A percentile compares a stretch with the other conserved stretches of the same genome.
Evolutionary conservation across 2,797 vertebrate genomes (phyloP).

Genomic region (Tiaroga cobitis): DNA sequence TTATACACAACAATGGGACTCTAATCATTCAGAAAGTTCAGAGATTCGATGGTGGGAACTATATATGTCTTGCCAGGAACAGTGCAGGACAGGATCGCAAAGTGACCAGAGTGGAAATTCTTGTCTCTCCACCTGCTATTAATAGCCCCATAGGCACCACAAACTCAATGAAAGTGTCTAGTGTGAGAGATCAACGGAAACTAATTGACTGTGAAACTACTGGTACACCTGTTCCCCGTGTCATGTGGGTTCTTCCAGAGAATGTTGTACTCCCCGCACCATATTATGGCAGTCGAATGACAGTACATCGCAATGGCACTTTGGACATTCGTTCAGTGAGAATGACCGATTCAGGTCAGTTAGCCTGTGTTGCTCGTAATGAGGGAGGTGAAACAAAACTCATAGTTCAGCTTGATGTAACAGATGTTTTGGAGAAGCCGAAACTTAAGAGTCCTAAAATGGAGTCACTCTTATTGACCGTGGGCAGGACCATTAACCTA

Average conservation of each 20-base stretch:
- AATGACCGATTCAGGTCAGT: slow-evolving; percentile 77
- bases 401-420: slow-evolving; percentile 81
- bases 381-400: slow-evolving; percentile 89
- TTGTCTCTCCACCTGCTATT: slow-evolving; percentile 82
- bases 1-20: slow-evolving; percentile 82
- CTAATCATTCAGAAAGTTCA: slow-evolving; percentile 86
- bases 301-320: slow-evolving; percentile 88
- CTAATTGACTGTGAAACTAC: slow-evolving; percentile 83
- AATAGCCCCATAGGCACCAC: slow-evolving; percentile 74
- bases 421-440: slow-evolving; percentile 73
- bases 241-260: slow-evolving; percentile 90
- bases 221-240: slow-evolving; percentile 81
- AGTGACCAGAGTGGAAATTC: slow-evolving; percentile 77
- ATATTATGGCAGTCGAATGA: slow-evolving; percentile 84
- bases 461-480: slow-evolving; percentile 77
- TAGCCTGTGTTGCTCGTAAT: slow-evolving; percentile 86
- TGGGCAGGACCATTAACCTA: slow-evolving; percentile 83
- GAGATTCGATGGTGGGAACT: slow-evolving; percentile 89
- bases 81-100: slow-evolving; percentile 85
- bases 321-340: slow-evolving; percentile 83
- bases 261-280: slow-evolving; percentile 88
- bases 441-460: slow-evolving; percentile 69
- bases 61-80: slow-evolving; percentile 86
- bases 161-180: slow-evolving; percentile 73
- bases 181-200: slow-evolving; percentile 74